Percentiles rank a stretch among this genome's conserved stretches.
phyloP scores from a whole-genome alignment of 1,140 invertebrate species.

The Hyles vespertilio region DNA sequence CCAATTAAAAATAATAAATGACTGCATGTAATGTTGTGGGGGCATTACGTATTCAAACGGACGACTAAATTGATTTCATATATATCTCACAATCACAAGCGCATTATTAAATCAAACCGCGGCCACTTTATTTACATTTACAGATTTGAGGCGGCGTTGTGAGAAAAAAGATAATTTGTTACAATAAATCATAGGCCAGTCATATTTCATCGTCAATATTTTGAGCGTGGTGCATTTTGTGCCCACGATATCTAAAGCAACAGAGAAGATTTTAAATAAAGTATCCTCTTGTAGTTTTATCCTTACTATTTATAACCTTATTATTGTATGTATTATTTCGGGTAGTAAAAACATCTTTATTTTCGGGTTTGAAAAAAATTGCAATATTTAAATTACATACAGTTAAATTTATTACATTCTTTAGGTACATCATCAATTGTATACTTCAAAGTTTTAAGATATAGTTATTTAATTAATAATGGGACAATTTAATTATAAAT shows the following conservation, averaged over 20 bases:
- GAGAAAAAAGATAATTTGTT: slow-evolving; percentile 53
- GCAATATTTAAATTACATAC: no score
- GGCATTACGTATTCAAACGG: slow-evolving; percentile 30
- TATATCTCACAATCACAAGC: slow-evolving; percentile 11
- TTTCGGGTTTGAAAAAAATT: no score
- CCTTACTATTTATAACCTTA: no score
- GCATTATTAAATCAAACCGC: slow-evolving; percentile 50
- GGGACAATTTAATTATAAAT: no score
- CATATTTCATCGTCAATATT: slow-evolving; percentile 48
- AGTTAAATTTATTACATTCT: no score
- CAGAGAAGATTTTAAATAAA: background rate
- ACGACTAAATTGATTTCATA: slow-evolving; percentile 31
- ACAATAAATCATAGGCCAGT: slow-evolving; percentile 47
- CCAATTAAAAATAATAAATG: slow-evolving; percentile 8
- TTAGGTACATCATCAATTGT: no score
- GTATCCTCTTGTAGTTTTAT: no score
- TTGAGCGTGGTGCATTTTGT: slow-evolving; percentile 15
- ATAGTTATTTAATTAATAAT: no score
- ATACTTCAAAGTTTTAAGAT: no score
- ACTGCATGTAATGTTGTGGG: slow-evolving; percentile 6
- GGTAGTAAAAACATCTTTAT: no score
- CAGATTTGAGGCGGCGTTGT: slow-evolving; percentile 30
- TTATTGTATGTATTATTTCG: no score
- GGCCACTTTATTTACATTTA: slow-evolving; percentile 56
- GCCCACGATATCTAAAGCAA: background rate